These are phyloP conservation scores for Decapterus maruadsi DNA, from an alignment of 2,797 vertebrate genomes.

Conservation along the genomic window DNA sequence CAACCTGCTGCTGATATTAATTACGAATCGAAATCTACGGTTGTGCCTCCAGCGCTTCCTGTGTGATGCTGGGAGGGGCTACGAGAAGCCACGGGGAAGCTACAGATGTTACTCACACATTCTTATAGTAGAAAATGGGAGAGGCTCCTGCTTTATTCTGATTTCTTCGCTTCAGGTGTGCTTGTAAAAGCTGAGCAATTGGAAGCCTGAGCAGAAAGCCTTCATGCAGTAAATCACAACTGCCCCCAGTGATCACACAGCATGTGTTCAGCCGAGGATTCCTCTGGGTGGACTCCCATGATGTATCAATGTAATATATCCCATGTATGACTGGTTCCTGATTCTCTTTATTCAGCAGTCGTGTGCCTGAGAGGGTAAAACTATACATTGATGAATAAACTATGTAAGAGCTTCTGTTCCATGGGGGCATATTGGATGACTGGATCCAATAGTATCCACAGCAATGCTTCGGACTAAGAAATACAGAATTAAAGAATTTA, in stretches of 20 bases:
- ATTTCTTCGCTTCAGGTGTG: conserved; percentile 51
- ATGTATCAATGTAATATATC: conserved; percentile 34
- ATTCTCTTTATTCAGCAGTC: neutral
- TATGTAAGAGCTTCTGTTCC: neutral
- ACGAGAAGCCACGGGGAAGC: conserved; percentile 33
- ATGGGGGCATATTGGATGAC: neutral
- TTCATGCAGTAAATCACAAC: conserved; percentile 57
- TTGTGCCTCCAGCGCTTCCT: conserved; percentile 66
- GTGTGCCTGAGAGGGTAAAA: conserved; percentile 9
- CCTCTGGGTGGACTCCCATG: conserved; percentile 22
- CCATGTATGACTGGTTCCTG: conserved; percentile 1
- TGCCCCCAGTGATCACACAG: conserved; percentile 26
- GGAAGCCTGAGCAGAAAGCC: conserved; percentile 17
- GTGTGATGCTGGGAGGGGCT: conserved; percentile 51
- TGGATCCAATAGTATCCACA: neutral
- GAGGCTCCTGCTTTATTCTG: conserved; percentile 41
- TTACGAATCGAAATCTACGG: conserved; percentile 68
- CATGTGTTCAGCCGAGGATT: conserved; percentile 34
- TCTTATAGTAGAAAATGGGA: conserved; percentile 40
- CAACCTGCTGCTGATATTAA: conserved; percentile 82
- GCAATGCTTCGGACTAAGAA: no score
- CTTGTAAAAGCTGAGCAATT: conserved; percentile 23
- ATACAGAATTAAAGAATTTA: no score
- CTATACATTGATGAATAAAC: conserved; percentile 26
- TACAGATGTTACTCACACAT: conserved; percentile 66